phyloP scores from a whole-genome alignment of 2,113 vertebrate species.

The Elachura formosa region DNA sequence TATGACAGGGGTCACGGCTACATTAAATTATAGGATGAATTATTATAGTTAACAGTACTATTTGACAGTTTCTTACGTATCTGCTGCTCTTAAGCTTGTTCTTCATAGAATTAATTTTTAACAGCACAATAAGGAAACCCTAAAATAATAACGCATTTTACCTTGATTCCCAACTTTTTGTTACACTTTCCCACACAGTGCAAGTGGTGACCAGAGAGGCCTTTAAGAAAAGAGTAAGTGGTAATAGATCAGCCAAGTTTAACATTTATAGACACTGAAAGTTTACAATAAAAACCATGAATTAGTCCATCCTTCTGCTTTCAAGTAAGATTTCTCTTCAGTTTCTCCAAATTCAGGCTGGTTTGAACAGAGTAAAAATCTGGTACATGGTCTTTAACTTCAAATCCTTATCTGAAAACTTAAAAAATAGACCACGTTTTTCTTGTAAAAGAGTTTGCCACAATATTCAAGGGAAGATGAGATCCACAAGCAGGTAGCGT shows the following conservation, averaged over 20 bases:
- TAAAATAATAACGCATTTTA: not conserved
- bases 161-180: not conserved
- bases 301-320: not conserved
- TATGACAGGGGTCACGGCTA: slow-evolving; percentile 81
- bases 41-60: slow-evolving; percentile 73
- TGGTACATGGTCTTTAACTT: not conserved
- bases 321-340: not conserved
- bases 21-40: slow-evolving; percentile 86
- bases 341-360: not conserved
- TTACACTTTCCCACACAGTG: not conserved
- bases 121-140: not conserved
- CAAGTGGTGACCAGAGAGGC: not conserved
- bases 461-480: not conserved
- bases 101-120: slow-evolving; percentile 17
- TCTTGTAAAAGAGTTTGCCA: not conserved
- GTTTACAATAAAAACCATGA: not conserved
- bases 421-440: not conserved
- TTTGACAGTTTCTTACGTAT: slow-evolving; percentile 78
- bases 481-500: too few relatives aligned
- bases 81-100: slow-evolving; percentile 49
- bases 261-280: not conserved
- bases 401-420: not conserved
- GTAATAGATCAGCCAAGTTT: not conserved
- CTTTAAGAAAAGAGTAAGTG: not conserved
- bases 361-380: not conserved